Conservation (phyloP, 2,797 vertebrate species). For the Gymnocypris eckloni region DNA sequence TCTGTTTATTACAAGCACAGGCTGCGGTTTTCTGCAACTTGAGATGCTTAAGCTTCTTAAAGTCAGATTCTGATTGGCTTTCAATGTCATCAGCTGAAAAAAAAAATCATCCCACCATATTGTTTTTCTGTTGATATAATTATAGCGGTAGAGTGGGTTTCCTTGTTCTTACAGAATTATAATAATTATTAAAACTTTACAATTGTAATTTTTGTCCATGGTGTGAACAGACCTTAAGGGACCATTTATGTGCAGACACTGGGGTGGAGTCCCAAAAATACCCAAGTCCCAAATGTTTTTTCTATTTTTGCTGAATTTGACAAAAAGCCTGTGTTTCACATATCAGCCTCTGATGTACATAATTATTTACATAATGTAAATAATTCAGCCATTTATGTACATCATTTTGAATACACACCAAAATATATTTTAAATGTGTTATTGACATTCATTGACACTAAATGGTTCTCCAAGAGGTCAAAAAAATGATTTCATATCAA, state of each 20-base stretch:
- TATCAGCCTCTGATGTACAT: not conserved
- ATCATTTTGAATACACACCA: not conserved
- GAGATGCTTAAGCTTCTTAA: not conserved
- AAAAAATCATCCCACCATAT: not conserved
- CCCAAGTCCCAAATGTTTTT: no score
- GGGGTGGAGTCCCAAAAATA: not conserved
- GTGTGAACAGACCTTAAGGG: not conserved
- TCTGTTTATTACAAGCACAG: not conserved
- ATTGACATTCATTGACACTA: not conserved
- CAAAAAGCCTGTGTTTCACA: not conserved
- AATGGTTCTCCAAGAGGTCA: not conserved
- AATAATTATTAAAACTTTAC: not conserved
- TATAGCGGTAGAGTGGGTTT: not conserved
- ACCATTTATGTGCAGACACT: not conserved
- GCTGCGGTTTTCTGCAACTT: not conserved
- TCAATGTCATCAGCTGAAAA: no score
- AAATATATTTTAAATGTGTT: not conserved
- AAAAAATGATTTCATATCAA: not conserved
- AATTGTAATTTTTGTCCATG: not conserved
- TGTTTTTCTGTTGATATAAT: not conserved
- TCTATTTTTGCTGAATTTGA: not conserved
- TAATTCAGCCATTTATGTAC: not conserved
- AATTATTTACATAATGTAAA: not conserved
- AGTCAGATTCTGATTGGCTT: not conserved
- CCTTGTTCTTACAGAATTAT: not conserved